Evolutionary conservation across 2,797 vertebrate genomes (phyloP), one percentile per base, ranked within the genome.

Genomic region (Spinibarbus caldwelli): DNA sequence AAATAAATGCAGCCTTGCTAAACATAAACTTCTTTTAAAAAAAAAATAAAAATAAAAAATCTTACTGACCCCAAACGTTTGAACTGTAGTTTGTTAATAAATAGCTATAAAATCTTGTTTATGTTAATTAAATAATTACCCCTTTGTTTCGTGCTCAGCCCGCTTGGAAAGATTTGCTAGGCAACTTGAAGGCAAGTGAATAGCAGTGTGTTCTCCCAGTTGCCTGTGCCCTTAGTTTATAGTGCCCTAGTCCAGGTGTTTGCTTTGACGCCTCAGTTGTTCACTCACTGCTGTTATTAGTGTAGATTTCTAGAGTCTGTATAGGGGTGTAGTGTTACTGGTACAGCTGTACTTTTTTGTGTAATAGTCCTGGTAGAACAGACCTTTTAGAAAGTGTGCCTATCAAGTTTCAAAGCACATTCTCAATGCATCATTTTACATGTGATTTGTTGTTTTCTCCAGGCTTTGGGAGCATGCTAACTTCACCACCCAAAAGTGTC

Each of bases 81-180:
- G 1, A 73, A 14, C 29, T 29, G 6, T 23, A 59, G 17, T 14
- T 12, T 45, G 14, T 14, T 10, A 43, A 38, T 72, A 45, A 41
- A 43, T 12, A n/a, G 4, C 21, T 6, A 31, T 45, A 72, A 7
- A 9, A 12, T 12, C 64, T 70, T 29, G 23, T 80, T 54, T 26
- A 68, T 14, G 41, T 68, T 6, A n/a, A 80, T 52, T 26, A 70
- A 81, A 38, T 41, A n/a, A 84, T 29, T 34, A 19, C 9, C 23
- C 14, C 26, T 62, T 72, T 62, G 88, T 90, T 88, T 54, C 83
- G 90, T 89, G 93, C 89, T 95, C 92, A 99, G 98, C 97, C 91
- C 97, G 93, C 93, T 94, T 99, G 97, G 97, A 97, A 92, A 95
- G 92, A 95, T 97, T 97, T 95, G 96, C 96, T 96, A 97, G 96